These are phyloP conservation scores for Coecobrya sp. DNA, from an alignment of 2,888 invertebrate species.

Conservation along the genomic window DNA sequence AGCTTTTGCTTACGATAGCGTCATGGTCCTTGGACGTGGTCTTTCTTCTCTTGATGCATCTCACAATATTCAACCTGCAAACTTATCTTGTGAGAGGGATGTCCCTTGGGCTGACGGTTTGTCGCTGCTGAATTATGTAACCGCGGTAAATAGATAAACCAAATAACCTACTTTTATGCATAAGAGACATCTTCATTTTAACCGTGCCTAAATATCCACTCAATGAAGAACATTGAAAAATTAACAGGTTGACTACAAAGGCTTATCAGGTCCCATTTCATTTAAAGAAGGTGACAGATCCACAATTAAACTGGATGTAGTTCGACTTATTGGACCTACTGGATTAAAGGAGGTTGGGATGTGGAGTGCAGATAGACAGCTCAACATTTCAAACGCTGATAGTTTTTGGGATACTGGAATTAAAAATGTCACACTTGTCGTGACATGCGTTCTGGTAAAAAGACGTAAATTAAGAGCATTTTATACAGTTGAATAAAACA, in stretches of 20 bases:
- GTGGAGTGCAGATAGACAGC: conserved; percentile 93
- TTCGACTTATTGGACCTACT: conserved; percentile 94
- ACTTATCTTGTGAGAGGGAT: conserved; percentile 94
- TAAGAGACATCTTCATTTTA: not conserved
- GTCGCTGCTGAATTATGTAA: conserved; percentile 92
- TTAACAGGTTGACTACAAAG: conserved; percentile 92
- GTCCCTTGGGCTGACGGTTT: conserved; percentile 94
- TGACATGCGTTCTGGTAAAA: conserved; percentile 93
- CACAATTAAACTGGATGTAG: conserved; percentile 94
- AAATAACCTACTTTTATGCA: not conserved
- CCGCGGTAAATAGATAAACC: conserved; percentile 89
- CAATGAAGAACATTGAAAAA: not conserved
- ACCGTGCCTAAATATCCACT: not conserved
- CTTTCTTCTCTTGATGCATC: conserved; percentile 90
- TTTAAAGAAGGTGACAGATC: conserved; percentile 95
- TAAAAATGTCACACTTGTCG: conserved; percentile 95
- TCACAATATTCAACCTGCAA: conserved; percentile 91
- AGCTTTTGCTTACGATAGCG: conserved; percentile 85
- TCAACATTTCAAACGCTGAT: conserved; percentile 94
- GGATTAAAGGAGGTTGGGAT: conserved; percentile 94
- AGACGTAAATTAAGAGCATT: not conserved
- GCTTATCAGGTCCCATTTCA: conserved; percentile 95
- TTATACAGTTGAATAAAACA: not conserved
- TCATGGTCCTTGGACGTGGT: conserved; percentile 84
- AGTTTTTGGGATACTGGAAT: conserved; percentile 95